phyloP scores from a whole-genome alignment of 2,797 vertebrate genomes.

The Remorina albescens region DNA sequence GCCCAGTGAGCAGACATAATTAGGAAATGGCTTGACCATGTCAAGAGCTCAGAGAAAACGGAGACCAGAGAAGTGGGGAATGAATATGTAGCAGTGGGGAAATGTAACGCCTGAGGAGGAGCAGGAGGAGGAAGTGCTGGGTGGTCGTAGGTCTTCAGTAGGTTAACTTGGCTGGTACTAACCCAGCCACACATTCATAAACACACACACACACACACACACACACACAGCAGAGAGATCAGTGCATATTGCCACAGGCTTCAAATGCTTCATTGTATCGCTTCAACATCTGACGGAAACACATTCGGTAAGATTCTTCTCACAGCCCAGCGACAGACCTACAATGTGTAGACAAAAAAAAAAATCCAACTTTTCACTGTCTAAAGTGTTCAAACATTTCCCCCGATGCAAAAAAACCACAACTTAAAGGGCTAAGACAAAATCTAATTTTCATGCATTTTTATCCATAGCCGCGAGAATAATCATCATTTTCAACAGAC shows the following conservation, averaged over 20 bases:
- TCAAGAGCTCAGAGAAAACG: conserved; percentile 47
- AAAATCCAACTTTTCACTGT: conserved; percentile 60
- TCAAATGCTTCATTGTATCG: conserved; percentile 75
- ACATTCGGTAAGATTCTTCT: conserved; percentile 79
- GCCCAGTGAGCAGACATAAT: conserved; percentile 59
- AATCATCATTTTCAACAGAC: conserved; percentile 78
- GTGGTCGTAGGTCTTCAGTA: conserved; percentile 77
- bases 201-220: conserved; percentile 61
- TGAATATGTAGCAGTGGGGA: conserved; percentile 54
- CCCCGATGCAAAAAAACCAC: conserved; percentile 67
- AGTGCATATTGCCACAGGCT: conserved; percentile 83
- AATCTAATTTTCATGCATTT: conserved; percentile 79
- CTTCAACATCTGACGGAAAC: conserved; percentile 78
- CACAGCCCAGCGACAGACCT: conserved; percentile 68
- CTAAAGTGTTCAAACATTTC: conserved; percentile 53
- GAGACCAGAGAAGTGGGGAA: conserved; percentile 44
- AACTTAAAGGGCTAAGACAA: conserved; percentile 80
- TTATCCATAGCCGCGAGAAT: conserved; percentile 65
- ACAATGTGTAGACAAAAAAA: conserved; percentile 56
- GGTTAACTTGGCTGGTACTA: conserved; percentile 69
- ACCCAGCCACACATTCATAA: conserved; percentile 61
- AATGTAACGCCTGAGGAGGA: conserved; percentile 71
- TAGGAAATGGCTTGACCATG: conserved; percentile 55
- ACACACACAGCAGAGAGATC: conserved; percentile 76
- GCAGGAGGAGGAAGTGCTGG: conserved; percentile 69